Percentiles rank a stretch among this genome's conserved stretches.
These are phyloP conservation scores for Cetonia aurata DNA, from an alignment of 2,888 invertebrate genomes.

Conservation along the genomic window DNA sequence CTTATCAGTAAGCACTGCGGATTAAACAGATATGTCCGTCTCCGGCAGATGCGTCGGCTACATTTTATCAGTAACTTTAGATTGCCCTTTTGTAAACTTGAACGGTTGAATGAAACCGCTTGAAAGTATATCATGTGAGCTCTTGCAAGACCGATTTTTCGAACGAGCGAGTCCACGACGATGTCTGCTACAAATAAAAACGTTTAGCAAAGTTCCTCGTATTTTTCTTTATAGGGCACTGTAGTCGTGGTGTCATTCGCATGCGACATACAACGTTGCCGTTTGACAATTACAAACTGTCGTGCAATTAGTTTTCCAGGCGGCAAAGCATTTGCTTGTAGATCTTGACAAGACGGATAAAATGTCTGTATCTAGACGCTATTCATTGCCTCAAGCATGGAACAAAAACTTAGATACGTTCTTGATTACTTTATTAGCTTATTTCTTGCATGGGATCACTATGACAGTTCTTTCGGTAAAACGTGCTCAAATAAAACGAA, in stretches of 20 bases:
- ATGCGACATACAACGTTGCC: constrained; percentile 21
- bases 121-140: constrained; percentile 24
- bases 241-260: constrained; percentile 16
- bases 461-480: too few species aligned
- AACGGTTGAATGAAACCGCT: neutral
- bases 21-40: constrained; percentile 45
- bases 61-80: constrained; percentile 43
- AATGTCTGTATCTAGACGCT: too few species aligned
- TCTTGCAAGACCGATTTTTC: constrained; percentile 34
- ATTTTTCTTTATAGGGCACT: constrained; percentile 12
- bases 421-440: too few species aligned
- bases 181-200: constrained; percentile 25
- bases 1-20: constrained; percentile 52
- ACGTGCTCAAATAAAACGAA: too few species aligned
- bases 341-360: neutral
- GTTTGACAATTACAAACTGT: constrained; percentile 25
- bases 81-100: constrained; percentile 40
- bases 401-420: too few species aligned
- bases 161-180: neutral
- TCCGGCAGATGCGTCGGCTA: constrained; percentile 44
- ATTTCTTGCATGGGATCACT: too few species aligned
- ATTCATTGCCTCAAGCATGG: too few species aligned
- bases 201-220: constrained; percentile 32
- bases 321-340: neutral
- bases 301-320: constrained; percentile 5